A percentile compares a stretch with the other conserved stretches of the same genome.
phyloP scores from a whole-genome alignment of 1,140 invertebrate species.

The Pemphigus obesinymphae region DNA sequence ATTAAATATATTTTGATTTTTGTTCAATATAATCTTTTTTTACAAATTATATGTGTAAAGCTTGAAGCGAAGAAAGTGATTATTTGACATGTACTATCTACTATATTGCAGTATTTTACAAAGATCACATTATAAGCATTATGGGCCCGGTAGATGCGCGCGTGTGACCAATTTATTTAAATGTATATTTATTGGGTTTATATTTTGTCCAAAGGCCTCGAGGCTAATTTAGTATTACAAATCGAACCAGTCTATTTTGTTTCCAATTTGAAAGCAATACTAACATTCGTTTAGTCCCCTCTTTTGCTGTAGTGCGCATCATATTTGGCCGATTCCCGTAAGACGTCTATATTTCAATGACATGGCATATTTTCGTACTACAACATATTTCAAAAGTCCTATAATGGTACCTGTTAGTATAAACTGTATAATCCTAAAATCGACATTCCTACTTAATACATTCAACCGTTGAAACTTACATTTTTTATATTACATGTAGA shows the following conservation, averaged over 20 bases:
- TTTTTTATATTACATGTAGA: no score
- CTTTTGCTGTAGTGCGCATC: no score
- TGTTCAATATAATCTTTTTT: no score
- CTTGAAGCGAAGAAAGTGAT: constrained; percentile 1
- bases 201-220: neutral
- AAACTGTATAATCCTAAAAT: no score
- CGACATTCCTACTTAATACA: no score
- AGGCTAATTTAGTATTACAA: neutral
- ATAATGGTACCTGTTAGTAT: no score
- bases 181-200: neutral
- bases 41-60: neutral
- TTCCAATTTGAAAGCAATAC: neutral
- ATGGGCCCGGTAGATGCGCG: neutral
- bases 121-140: neutral
- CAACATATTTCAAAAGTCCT: no score
- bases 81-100: neutral
- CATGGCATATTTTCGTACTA: neutral
- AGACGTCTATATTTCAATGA: no score
- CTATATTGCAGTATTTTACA: neutral
- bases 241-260: neutral
- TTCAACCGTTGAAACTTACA: no score
- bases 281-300: no score
- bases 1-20: no score
- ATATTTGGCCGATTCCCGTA: no score
- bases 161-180: neutral